A percentile compares a stretch with the other conserved stretches of the same genome.
These are phyloP conservation scores for Leptopterna dolabrata DNA, from an alignment of 2,888 invertebrate species.

Conservation along the genomic window DNA sequence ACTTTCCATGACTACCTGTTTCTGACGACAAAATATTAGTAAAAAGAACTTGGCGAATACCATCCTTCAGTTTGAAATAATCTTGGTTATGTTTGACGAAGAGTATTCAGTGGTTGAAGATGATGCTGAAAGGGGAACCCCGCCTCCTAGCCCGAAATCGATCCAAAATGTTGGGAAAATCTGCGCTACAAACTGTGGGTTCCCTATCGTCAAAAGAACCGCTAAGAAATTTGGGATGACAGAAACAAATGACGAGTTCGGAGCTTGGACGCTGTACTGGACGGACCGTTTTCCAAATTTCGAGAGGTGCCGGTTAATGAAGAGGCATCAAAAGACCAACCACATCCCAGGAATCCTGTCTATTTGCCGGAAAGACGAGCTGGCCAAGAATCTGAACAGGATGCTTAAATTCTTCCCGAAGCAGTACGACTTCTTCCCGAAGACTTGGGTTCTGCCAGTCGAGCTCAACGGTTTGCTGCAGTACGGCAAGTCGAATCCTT, in stretches of 20 bases:
- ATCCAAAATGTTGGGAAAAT: neutral
- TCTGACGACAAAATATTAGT: too few species aligned
- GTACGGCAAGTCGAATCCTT: slow-evolving; percentile 77
- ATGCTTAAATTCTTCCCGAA: slow-evolving; percentile 89
- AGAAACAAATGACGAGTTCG: slow-evolving; percentile 74
- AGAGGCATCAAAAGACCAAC: slow-evolving; percentile 90
- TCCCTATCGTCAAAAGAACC: slow-evolving; percentile 79
- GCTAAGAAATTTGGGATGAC: slow-evolving; percentile 79
- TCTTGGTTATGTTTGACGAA: neutral
- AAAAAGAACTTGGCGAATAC: too few species aligned
- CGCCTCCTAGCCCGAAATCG: neutral
- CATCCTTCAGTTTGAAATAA: too few species aligned
- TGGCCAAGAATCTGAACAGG: slow-evolving; percentile 89
- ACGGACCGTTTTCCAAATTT: slow-evolving; percentile 88
- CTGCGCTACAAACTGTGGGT: slow-evolving; percentile 78
- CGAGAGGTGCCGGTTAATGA: slow-evolving; percentile 90
- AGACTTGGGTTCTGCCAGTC: slow-evolving; percentile 89
- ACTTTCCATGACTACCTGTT: too few species aligned
- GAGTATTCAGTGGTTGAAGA: neutral
- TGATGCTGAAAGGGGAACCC: neutral
- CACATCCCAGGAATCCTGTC: slow-evolving; percentile 93
- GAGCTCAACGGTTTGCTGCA: slow-evolving; percentile 65
- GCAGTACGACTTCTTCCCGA: slow-evolving; percentile 92
- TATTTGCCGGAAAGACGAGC: slow-evolving; percentile 88
- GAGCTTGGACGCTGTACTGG: slow-evolving; percentile 88